Evolutionary conservation across 2,888 invertebrate species (phyloP), one percentile per base, ranked within the genome.

Genomic region (Pterostichus niger): DNA sequence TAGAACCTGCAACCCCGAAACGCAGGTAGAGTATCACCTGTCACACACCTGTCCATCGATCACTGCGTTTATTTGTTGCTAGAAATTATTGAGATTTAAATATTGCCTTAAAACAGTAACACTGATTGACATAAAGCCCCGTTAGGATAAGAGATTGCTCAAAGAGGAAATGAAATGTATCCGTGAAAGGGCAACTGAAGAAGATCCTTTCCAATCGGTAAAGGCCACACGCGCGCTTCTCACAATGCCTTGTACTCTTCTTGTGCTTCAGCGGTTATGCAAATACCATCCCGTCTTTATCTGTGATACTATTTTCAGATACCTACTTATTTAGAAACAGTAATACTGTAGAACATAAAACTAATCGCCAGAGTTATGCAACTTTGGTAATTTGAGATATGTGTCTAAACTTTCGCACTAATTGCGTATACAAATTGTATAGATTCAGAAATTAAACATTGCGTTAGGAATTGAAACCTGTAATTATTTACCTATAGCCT

Each of bases 201-300:
- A 79, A 44, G 79, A 61, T 79, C 79, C 78, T 78, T 78, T 59
- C 78, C 49, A 64, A 46, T 79, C 13, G 44, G n/a, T 13, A 44
- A 79, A 79, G 79, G 79, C 64, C 79, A 79, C 61, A 33, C 35
- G 54, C 13, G 54, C 7, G 6, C 15, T 24, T 31, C 59, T 49
- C 35, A 35, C 68, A 68, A 68, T 68, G 24, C 17, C n/a, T 17
- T 44, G 68, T 71, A 71, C 17, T 13, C 44, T 40, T 40, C 40
- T 40, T 40, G 40, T 9, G 40, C 56, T 56, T 6, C 56, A 56
- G 56, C 33, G 13, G 44, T 78, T 49, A 75, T 78, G 77, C 77
- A 77, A 77, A 77, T 73, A 46, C 17, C 73, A 17, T 24, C 24
- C 73, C 46, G 15, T 4, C 24, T 31, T 15, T 11, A 24, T 35